Conservation (phyloP, 2,113 vertebrate species). For the Corythornis vintsioides region DNA sequence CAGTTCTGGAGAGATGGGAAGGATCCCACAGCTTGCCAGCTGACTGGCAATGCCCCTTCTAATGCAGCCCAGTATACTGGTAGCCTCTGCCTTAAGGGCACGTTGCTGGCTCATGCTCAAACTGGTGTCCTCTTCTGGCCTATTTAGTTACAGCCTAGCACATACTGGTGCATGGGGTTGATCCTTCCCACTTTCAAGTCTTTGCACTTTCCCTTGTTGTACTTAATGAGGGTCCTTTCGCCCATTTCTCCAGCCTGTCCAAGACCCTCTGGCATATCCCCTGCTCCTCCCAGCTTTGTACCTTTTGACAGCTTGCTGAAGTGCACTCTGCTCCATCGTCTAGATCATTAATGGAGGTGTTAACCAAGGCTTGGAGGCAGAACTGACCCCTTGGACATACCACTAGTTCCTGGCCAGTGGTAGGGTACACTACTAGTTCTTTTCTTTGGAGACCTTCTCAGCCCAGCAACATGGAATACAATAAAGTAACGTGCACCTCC, state of each 20-base stretch:
- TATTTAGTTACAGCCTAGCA: too few relatives aligned
- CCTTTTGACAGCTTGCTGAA: not conserved
- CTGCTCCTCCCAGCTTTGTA: not conserved
- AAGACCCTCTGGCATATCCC: not conserved
- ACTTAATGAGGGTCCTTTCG: not conserved
- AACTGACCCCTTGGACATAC: not conserved
- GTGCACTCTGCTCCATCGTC: not conserved
- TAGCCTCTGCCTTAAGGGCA: not conserved
- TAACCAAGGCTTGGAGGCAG: not conserved
- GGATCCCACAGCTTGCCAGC: not conserved
- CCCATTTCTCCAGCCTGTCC: not conserved
- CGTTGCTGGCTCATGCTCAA: not conserved
- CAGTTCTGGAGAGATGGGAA: not conserved
- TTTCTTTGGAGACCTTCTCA: not conserved
- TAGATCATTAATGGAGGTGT: not conserved
- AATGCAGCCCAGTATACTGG: not conserved
- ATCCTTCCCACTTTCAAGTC: not conserved
- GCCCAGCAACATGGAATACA: not conserved
- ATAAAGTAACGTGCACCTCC: not conserved
- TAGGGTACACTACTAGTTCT: not conserved
- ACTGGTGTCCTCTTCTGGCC: not conserved
- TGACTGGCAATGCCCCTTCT: not conserved
- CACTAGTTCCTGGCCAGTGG: not conserved
- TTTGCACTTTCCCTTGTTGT: not conserved
- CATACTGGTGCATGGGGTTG: not conserved